Conservation (phyloP, 2,888 invertebrate species). For the Plebejus argus region DNA sequence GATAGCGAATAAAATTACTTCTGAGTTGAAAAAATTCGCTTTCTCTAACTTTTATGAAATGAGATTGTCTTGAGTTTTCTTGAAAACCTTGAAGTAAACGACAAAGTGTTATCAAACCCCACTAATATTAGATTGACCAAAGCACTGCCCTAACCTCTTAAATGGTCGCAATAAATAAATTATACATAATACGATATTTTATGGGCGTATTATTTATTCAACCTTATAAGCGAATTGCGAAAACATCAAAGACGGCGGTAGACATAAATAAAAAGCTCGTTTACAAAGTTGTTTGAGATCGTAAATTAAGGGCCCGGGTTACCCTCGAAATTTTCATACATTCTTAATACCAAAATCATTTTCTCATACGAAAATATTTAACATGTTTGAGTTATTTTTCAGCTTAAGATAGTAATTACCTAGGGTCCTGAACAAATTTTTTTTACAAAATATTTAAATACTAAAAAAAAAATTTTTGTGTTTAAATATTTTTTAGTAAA, state of each 20-base stretch:
- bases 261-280: conserved; percentile 2
- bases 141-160: not conserved
- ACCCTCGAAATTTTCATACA: too few species aligned
- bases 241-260: conserved; percentile 6
- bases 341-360: too few species aligned
- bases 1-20: conserved; percentile 48
- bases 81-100: not conserved
- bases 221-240: not conserved
- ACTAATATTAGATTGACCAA: not conserved
- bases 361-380: too few species aligned
- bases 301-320: too few species aligned
- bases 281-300: conserved; percentile 15
- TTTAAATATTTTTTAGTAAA: too few species aligned
- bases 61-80: not conserved
- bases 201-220: not conserved
- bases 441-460: too few species aligned
- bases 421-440: too few species aligned
- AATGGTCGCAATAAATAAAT: not conserved
- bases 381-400: too few species aligned
- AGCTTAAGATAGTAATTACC: too few species aligned
- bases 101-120: not conserved
- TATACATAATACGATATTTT: not conserved
- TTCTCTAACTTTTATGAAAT: conserved; percentile 52
- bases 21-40: conserved; percentile 53
- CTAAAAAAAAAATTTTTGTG: too few species aligned